phyloP scores from a whole-genome alignment of 2,888 invertebrate genomes.

The Rhingia campestris region DNA sequence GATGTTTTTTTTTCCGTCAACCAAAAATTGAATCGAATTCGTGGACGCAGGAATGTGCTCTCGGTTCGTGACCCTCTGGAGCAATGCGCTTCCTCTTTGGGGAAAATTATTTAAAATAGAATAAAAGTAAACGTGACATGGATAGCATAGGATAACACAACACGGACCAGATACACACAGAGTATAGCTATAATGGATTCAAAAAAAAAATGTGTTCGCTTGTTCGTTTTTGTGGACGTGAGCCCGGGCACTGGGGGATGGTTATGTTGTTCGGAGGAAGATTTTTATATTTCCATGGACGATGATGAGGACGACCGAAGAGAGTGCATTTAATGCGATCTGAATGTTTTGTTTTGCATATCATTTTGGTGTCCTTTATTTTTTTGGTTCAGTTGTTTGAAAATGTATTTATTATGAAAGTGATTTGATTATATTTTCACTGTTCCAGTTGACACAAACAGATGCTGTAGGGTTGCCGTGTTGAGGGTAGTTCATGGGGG shows the following conservation, averaged over 20 bases:
- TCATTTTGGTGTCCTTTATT: constrained; percentile 23
- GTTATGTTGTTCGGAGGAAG: neutral
- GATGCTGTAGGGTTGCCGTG: neutral
- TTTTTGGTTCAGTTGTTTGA: constrained; percentile 18
- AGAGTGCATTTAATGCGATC: constrained; percentile 62
- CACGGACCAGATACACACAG: constrained; percentile 16
- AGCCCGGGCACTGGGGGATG: constrained; percentile 5
- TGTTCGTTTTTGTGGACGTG: constrained; percentile 33
- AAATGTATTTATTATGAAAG: constrained; percentile 54
- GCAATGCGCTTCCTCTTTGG: neutral
- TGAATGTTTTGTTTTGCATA: constrained; percentile 55
- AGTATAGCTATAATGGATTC: constrained; percentile 44
- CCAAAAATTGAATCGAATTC: constrained; percentile 56
- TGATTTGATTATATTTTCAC: constrained; percentile 65
- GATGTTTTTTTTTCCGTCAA: constrained; percentile 11
- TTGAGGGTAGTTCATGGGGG: neutral
- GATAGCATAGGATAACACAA: constrained; percentile 42
- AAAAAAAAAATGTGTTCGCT: constrained; percentile 8
- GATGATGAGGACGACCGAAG: neutral
- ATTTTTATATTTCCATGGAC: constrained; percentile 32
- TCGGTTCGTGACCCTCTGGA: constrained; percentile 21
- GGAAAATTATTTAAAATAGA: constrained; percentile 60
- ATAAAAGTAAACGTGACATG: constrained; percentile 68
- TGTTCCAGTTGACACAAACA: constrained; percentile 54
- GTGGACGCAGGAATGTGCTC: constrained; percentile 36